phyloP scores from a whole-genome alignment of 2,888 invertebrate species.

The Bhutanitis thaidina region DNA sequence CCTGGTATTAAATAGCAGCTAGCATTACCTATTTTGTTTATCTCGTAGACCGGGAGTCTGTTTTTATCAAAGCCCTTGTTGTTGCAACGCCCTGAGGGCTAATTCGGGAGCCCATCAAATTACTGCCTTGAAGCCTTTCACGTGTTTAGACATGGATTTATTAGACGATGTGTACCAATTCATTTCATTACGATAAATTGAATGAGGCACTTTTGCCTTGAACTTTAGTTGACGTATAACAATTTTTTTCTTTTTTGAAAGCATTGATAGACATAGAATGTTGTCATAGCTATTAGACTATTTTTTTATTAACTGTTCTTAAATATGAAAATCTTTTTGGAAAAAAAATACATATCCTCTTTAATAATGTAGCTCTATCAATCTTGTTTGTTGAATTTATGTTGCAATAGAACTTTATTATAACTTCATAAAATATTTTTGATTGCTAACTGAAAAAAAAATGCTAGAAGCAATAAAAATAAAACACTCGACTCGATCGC shows the following conservation, averaged over 20 bases:
- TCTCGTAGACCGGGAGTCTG: slow-evolving; percentile 30
- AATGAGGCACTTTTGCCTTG: slow-evolving; percentile 2
- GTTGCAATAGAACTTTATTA: too few species aligned
- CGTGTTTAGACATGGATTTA: slow-evolving; percentile 42
- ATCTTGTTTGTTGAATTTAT: too few species aligned
- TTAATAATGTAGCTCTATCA: too few species aligned
- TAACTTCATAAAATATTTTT: too few species aligned
- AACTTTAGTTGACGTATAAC: slow-evolving; percentile 15
- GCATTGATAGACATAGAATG: too few species aligned
- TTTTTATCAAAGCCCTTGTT: slow-evolving; percentile 47
- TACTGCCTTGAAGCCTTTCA: slow-evolving; percentile 42
- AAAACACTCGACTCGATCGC: slow-evolving; percentile 41
- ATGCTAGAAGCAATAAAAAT: slow-evolving; percentile 20
- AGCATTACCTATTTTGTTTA: slow-evolving; percentile 25
- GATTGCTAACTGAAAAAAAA: background rate
- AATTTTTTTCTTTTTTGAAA: background rate
- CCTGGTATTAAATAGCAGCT: background rate
- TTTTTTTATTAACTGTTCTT: too few species aligned
- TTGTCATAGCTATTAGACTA: too few species aligned
- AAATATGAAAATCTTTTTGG: too few species aligned
- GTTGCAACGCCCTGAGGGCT: slow-evolving; percentile 43
- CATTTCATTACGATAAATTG: slow-evolving; percentile 24
- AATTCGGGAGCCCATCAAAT: slow-evolving; percentile 54
- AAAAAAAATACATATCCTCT: too few species aligned
- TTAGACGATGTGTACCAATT: slow-evolving; percentile 35